Conservation (phyloP, 2,797 vertebrate genomes). For the Sphenopsis melanotis region DNA sequence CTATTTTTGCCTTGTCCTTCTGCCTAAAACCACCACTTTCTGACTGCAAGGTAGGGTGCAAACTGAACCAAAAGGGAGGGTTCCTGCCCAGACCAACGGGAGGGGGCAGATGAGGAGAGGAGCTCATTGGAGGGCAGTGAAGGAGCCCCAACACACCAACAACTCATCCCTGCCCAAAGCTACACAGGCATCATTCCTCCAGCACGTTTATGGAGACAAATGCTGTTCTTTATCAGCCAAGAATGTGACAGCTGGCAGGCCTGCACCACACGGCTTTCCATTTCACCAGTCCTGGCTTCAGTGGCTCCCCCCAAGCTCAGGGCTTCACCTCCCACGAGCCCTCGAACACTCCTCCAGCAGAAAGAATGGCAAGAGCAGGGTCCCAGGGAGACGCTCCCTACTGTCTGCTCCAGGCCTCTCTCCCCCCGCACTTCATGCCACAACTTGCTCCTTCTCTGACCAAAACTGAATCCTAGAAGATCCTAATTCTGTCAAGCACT, state of each 20-base stretch:
- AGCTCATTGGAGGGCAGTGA: accelerated
- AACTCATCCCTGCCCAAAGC: background rate
- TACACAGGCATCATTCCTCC: background rate
- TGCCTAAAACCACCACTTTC: background rate
- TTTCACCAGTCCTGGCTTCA: background rate
- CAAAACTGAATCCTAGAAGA: background rate
- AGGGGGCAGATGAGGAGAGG: background rate
- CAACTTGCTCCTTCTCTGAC: background rate
- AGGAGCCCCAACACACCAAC: background rate
- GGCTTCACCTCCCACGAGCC: background rate
- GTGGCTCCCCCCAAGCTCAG: background rate
- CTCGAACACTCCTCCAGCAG: background rate
- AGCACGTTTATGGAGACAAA: background rate
- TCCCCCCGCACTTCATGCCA: background rate
- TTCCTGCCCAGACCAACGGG: background rate
- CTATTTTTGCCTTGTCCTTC: background rate
- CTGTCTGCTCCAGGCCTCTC: background rate
- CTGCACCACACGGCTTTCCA: background rate
- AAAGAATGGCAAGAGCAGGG: background rate
- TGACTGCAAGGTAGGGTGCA: background rate
- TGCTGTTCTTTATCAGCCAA: background rate
- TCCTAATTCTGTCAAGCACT: background rate
- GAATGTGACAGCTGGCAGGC: background rate
- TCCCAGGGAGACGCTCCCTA: accelerated
- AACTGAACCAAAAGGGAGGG: background rate